Evolutionary conservation across 2,888 invertebrate species (phyloP), one percentile per base, ranked within the genome.

Genomic region (Margaritifera margaritifera): DNA sequence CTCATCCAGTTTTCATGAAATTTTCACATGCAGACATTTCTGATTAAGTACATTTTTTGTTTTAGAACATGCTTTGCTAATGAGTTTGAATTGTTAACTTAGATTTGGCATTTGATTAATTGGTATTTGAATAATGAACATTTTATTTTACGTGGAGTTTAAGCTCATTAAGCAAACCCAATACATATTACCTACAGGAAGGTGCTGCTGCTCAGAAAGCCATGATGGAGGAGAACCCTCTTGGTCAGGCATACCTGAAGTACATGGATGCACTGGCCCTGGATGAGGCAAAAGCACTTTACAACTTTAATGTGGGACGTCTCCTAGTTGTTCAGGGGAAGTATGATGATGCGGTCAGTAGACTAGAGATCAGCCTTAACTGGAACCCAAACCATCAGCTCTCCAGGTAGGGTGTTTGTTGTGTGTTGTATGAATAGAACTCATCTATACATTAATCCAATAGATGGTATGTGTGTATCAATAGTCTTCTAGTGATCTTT

Each of bases 171-270:
- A 42, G 11, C 15, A 42, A 42, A 42, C 42, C 2, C 42, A 42
- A 42, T 42, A 42, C 15, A 15, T 15, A 42, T 2, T 42, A 42
- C 15, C 60, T 64, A 11, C 73, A 88, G 87, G 88, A 88, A 82
- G 88, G 88, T 25, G 84, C 81, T 22, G 85, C 87, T 22, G 88
- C 88, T n/a, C 86, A 86, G 75, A 88, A 87, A 72, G 88, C 86
- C 20, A 76, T 80, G 18, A 87, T 87, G 77, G 80, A 88, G 25
- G 80, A 85, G 69, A 83, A 85, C 8, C 83, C 85, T 1, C 80
- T 89, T 2, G 88, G 88, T 19, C 88, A 88, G 75, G 88, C 89
- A 6, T 88, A 82, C 78, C 76, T 87, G 50, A 89, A 89, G 69
- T 89, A 88, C 64, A 74, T 87, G 79, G 89, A 89, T 76, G 87